Evolutionary conservation across 1,140 invertebrate genomes (phyloP), one percentile per base, ranked within the genome.

Genomic region (Mycetomoellerius zeteki): DNA sequence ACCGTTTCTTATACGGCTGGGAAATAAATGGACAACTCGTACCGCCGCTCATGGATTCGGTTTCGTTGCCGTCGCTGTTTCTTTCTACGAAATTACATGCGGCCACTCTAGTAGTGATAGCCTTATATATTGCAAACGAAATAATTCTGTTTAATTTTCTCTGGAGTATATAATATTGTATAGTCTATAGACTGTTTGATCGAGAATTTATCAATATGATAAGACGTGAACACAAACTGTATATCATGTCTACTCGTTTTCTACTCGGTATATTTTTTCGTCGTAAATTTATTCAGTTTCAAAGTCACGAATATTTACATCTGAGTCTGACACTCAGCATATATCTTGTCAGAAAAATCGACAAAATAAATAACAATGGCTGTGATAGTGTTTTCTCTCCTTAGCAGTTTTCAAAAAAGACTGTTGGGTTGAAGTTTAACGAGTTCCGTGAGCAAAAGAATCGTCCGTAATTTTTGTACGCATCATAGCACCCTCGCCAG

Each of bases 271-370:
- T 30, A 52, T 64, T 71, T 54, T 33, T 19, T 24, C 43, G 14
- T 10, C 30, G 60, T 12, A 52, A 56, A 43, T 58, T 89, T 78
- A 84, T 75, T 62, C 88, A 87, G 67, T 90, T 80, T 87, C 85
- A 84, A 89, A 90, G 85, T 90, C 89, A 85, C 78, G 67, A 87
- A 78, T 89, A 90, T 85, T 85, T 65, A 56, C 81, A 62, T 82
- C 86, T 88, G 88, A 73, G 67, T 64, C 71, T 81, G 88, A 90
- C 89, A 88, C 43, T n/a, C 37, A 14, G 27, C 71, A 43, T 85
- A 71, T 69, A 54, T 90, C 67, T 69, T 47, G 14, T 47, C 7
- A 37, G 81, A 90, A 88, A 90, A 90, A 84, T 90, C 64, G 86
- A 24, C 16, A 47, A 54, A 58, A 90, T 80, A 90, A 91, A 91